These are phyloP conservation scores for Hystrix cristata DNA, from an alignment of 2,113 vertebrate genomes.

Conservation along the genomic window DNA sequence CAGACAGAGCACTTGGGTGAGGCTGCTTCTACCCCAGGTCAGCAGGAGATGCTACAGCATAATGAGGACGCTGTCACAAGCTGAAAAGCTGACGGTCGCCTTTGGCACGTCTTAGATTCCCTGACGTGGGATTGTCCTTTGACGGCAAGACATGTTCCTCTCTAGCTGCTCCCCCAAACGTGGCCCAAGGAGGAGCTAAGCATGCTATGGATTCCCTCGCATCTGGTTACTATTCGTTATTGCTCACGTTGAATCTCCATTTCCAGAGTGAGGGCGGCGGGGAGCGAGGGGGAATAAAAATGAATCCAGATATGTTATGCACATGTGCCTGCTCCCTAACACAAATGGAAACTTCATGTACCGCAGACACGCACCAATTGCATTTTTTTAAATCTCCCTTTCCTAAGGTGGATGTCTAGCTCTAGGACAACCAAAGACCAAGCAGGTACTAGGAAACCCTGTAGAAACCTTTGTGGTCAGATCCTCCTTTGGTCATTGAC, in stretches of 20 bases:
- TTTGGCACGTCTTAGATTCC: neutral
- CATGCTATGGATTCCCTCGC: fast-evolving
- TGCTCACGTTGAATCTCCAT: neutral
- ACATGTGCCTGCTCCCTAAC: neutral
- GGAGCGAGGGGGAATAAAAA: neutral
- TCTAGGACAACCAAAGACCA: neutral
- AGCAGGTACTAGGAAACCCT: neutral
- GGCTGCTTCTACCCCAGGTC: neutral
- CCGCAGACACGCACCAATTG: neutral
- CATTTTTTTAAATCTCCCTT: neutral
- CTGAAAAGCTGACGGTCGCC: neutral
- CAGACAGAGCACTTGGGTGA: neutral
- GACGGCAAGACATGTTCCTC: neutral
- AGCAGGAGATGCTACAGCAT: too few species aligned
- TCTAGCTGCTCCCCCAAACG: neutral
- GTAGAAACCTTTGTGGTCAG: neutral
- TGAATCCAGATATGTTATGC: neutral
- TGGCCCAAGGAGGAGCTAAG: neutral
- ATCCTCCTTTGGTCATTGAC: neutral
- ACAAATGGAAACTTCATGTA: neutral
- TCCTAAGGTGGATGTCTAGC: neutral
- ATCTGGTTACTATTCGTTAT: neutral
- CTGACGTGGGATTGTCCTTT: neutral
- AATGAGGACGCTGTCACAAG: neutral
- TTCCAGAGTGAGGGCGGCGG: neutral